phyloP scores from a whole-genome alignment of 2,113 vertebrate species.

The Bubalus kerabau region DNA sequence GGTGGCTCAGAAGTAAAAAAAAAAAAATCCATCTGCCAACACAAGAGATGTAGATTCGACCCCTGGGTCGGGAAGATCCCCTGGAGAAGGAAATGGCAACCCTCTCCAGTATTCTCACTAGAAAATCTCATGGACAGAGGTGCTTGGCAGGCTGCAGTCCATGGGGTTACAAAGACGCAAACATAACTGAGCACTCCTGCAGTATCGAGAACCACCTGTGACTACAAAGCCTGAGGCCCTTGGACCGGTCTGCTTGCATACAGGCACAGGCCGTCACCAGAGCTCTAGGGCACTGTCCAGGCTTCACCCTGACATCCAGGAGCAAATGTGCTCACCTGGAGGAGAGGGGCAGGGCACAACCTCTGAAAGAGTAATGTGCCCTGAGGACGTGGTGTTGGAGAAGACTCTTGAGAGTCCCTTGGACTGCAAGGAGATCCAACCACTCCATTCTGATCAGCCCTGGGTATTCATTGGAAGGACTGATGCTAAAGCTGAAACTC shows the following conservation, averaged over 20 bases:
- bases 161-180: not conserved
- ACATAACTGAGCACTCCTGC: fast-evolving
- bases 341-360: not conserved
- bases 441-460: no score
- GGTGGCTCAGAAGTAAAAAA: not conserved
- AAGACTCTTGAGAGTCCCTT: no score
- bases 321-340: not conserved
- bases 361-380: not conserved
- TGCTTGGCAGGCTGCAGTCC: not conserved
- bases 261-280: not conserved
- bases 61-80: not conserved
- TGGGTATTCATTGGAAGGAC: no score
- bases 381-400: not conserved
- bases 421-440: no score
- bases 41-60: not conserved
- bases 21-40: not conserved
- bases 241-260: fast-evolving
- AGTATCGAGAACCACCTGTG: not conserved
- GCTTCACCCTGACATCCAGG: no score
- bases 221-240: not conserved
- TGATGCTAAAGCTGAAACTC: no score
- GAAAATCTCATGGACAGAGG: not conserved
- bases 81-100: not conserved
- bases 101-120: not conserved
- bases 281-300: fast-evolving